phyloP scores from a whole-genome alignment of 2,113 vertebrate species.

The Hydropotes inermis region DNA sequence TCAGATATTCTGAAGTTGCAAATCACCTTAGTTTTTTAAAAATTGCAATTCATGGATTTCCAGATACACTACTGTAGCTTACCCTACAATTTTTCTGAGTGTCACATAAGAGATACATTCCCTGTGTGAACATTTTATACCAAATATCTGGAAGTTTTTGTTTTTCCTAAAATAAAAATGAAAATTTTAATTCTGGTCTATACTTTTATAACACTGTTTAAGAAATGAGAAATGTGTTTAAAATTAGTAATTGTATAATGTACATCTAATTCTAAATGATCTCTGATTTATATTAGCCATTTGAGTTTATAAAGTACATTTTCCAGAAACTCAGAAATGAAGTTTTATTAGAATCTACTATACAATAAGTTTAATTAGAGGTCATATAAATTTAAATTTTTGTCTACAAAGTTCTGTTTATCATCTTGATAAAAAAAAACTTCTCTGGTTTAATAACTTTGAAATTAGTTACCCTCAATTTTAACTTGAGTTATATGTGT shows the following conservation, averaged over 20 bases:
- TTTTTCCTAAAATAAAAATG: constrained; percentile 49
- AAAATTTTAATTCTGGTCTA: not conserved
- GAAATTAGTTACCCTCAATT: not conserved
- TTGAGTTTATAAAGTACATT: constrained; percentile 32
- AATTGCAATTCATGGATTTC: constrained; percentile 14
- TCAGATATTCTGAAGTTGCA: not conserved
- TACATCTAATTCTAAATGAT: constrained; percentile 26
- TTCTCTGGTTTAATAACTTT: constrained; percentile 39
- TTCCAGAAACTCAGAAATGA: constrained; percentile 32
- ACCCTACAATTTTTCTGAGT: not conserved
- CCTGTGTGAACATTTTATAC: constrained; percentile 8
- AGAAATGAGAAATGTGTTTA: constrained; percentile 14
- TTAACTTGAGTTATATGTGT: not conserved
- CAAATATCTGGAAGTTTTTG: constrained; percentile 43
- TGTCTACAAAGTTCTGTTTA: not conserved
- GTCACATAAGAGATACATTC: not conserved
- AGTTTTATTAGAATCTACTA: not conserved
- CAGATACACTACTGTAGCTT: not conserved
- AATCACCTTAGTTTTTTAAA: constrained; percentile 30
- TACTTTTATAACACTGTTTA: constrained; percentile 33
- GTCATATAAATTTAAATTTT: constrained; percentile 33
- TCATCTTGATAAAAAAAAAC: constrained; percentile 1
- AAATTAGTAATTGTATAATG: constrained; percentile 7
- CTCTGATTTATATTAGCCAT: constrained; percentile 19
- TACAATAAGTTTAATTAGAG: constrained; percentile 14